These are phyloP conservation scores for Microtus ochrogaster DNA, from an alignment of 2,113 vertebrate species.

Conservation along the genomic window DNA sequence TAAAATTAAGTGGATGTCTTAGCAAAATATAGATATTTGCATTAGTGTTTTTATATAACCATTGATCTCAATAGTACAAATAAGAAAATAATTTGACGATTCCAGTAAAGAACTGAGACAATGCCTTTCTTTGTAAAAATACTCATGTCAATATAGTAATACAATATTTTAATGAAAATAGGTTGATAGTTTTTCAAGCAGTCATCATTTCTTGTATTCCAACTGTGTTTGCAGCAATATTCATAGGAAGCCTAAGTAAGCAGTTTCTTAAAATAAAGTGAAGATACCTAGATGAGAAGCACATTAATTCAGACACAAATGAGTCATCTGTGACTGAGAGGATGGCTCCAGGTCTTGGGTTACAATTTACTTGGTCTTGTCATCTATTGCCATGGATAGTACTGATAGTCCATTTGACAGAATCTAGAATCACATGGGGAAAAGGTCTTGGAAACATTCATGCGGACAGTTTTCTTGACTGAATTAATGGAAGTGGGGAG, in stretches of 20 bases:
- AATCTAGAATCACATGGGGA: too few species aligned
- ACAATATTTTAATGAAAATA: neutral
- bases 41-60: neutral
- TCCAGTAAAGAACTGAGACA: neutral
- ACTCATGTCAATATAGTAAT: neutral
- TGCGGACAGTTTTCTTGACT: neutral
- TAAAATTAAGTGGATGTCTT: conserved; percentile 41
- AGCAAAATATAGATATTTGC: neutral
- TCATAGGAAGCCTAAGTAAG: neutral
- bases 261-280: neutral
- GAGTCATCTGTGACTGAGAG: neutral
- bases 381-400: neutral
- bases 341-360: neutral
- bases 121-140: neutral
- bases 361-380: neutral
- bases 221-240: neutral
- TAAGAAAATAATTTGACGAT: neutral
- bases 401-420: neutral
- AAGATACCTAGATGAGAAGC: neutral
- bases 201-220: neutral
- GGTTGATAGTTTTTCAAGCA: neutral
- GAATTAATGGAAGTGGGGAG: neutral
- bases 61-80: neutral
- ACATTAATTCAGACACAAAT: neutral
- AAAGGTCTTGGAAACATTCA: neutral